phyloP scores from a whole-genome alignment of 2,888 invertebrate species.

The Rotaria macrura region DNA sequence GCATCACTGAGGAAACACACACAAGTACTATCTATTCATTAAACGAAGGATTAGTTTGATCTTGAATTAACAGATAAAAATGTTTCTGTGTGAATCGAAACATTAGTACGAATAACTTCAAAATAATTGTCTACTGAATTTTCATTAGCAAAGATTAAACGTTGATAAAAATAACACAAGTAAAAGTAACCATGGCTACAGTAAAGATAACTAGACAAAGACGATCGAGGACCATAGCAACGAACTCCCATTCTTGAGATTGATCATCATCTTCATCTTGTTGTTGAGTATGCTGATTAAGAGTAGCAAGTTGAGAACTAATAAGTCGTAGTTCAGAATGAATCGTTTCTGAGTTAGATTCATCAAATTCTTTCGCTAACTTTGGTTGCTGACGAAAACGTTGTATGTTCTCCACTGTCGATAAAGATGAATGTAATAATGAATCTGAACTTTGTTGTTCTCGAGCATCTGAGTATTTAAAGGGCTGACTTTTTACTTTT shows the following conservation, averaged over 20 bases:
- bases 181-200: neutral
- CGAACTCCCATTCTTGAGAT: conserved; percentile 28
- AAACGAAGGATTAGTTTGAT: no score
- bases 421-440: neutral
- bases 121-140: no score
- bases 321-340: neutral
- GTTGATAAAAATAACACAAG: no score
- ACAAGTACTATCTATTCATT: no score
- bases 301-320: neutral
- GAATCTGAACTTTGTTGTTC: neutral
- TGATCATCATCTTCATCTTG: conserved; percentile 18
- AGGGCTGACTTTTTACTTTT: neutral
- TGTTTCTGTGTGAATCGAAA: no score
- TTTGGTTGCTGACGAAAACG: neutral
- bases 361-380: neutral
- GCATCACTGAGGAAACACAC: no score
- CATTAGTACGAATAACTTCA: no score
- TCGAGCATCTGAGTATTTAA: no score
- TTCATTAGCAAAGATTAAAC: no score
- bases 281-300: neutral
- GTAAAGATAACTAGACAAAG: conserved; percentile 26
- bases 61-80: no score
- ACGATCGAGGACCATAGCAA: conserved; percentile 27
- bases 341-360: neutral
- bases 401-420: neutral